A percentile compares a stretch with the other conserved stretches of the same genome.
Conservation (phyloP, 2,888 invertebrate genomes). For the Troglohyphantes excavatus region DNA sequence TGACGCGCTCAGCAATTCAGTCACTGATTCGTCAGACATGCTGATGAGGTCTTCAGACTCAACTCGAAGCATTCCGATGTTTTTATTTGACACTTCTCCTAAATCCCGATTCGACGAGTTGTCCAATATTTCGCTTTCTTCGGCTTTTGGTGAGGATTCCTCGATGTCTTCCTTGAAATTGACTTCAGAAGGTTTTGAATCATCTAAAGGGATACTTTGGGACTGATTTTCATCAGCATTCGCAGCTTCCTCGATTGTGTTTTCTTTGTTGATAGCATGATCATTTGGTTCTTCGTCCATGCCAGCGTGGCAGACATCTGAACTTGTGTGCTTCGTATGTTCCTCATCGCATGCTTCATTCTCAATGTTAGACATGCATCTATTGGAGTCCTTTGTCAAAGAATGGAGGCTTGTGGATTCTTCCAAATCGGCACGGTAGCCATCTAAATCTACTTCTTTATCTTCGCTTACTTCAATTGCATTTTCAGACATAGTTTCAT, state of each 20-base stretch:
- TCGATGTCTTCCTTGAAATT: neutral
- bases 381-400: neutral
- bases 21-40: conserved; percentile 13
- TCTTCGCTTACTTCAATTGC: neutral
- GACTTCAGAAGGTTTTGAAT: no score
- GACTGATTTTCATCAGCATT: no score
- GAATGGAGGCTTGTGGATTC: conserved; percentile 44
- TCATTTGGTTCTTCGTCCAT: no score
- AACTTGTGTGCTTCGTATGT: no score
- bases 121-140: neutral
- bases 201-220: no score
- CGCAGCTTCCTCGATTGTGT: no score
- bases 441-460: neutral
- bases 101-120: neutral
- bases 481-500: no score
- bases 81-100: neutral
- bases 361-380: no score
- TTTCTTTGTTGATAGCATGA: no score
- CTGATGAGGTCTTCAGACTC: conserved; percentile 21
- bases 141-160: neutral
- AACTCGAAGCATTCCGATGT: neutral
- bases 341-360: no score
- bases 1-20: neutral
- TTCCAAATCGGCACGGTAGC: conserved; percentile 36
- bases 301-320: no score